Evolutionary conservation across 2,888 invertebrate species (phyloP), one percentile per base, ranked within the genome.

Genomic region (Tyria jacobaeae): DNA sequence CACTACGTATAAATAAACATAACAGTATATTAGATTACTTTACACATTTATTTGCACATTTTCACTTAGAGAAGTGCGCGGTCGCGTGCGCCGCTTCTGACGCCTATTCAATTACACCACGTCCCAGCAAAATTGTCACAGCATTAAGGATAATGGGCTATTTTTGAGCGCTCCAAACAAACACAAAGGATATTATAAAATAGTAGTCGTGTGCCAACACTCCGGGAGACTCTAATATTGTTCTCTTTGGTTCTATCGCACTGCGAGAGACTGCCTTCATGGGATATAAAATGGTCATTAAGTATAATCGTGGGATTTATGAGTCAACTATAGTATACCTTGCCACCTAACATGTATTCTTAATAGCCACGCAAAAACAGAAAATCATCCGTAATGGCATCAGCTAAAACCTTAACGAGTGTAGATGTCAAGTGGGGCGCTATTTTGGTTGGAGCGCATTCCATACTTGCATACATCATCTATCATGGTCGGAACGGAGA

Each of bases 21-120:
- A 88, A 88, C 87, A 85, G 84, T 87, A 85, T 83, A 89, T 88
- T 85, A 85, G 81, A 80, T 64, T 82, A 80, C 64, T 69, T 70
- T 64, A 65, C 80, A 83, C 83, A 87, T 91, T 90, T 89, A 90
- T 89, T 87, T 85, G 83, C 88, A 84, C 87, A 85, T 87, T 84
- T 80, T 76, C 83, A 83, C 75, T 76, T 73, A 76, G 71, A 75
- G 73, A 73, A 76, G 72, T 73, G 80, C 71, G 76, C 70, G 83
- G 90, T 86, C 92, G 90, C 90, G 92, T 91, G 93, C 81, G 78
- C 72, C 76, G 79, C 86, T 87, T 87, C 87, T 89, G 86, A 82
- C 89, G 90, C 91, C 91, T 89, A 90, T 93, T 93, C 91, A 93
- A 94, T 93, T 92, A 92, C 81, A 81, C 57, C 80, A 75, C 82